phyloP scores from a whole-genome alignment of 1,140 invertebrate species.

The Heliothis subflexa region DNA sequence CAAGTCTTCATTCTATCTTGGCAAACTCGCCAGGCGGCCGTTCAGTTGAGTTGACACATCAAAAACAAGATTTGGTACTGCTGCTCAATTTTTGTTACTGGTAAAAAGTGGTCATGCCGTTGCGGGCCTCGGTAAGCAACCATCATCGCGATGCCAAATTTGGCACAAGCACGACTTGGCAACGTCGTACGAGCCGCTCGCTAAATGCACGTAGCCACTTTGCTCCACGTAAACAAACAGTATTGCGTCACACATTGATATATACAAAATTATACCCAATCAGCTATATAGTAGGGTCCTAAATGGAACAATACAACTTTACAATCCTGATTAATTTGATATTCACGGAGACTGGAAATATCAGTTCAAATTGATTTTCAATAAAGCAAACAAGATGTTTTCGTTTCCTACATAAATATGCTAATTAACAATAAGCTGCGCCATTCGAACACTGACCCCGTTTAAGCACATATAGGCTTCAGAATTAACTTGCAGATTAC shows the following conservation, averaged over 20 bases:
- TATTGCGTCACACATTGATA: conserved; percentile 70
- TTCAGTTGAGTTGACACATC: conserved; percentile 42
- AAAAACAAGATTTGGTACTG: conserved; percentile 51
- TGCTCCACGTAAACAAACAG: conserved; percentile 78
- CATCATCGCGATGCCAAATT: conserved; percentile 66
- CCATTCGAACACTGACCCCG: neutral
- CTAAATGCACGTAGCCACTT: conserved; percentile 73
- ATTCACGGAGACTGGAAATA: conserved; percentile 59
- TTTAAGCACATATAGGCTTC: neutral
- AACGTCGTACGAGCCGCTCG: conserved; percentile 65
- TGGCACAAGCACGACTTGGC: conserved; percentile 77
- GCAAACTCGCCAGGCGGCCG: conserved; percentile 44
- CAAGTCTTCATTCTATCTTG: conserved; percentile 26
- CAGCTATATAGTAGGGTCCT: conserved; percentile 13
- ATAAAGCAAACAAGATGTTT: neutral
- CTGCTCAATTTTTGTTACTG: conserved; percentile 35
- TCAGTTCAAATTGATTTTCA: conserved; percentile 14
- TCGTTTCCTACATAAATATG: neutral
- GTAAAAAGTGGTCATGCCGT: conserved; percentile 59
- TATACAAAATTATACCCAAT: conserved; percentile 65
- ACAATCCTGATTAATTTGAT: conserved; percentile 61
- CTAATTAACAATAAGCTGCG: neutral
- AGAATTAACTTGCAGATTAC: too few relatives aligned
- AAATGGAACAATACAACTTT: neutral
- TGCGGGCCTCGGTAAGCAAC: conserved; percentile 45